These are phyloP conservation scores for Oncorhynchus nerka DNA, from an alignment of 2,113 vertebrate genomes.

Conservation along the genomic window DNA sequence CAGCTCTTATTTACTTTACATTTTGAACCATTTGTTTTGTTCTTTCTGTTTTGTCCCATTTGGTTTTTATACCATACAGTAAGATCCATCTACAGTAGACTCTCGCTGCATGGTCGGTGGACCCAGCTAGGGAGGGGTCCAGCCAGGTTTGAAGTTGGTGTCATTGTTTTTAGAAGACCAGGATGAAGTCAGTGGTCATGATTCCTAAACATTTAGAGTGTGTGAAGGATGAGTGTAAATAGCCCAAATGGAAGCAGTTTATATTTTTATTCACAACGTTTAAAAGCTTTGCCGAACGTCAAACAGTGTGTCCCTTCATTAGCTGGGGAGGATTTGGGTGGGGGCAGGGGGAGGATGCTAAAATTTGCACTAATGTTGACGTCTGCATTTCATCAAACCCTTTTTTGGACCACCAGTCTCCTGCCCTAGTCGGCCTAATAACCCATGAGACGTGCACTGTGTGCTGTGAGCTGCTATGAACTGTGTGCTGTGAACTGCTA, in stretches of 20 bases:
- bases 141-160: slow-evolving; percentile 61
- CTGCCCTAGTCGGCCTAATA: slow-evolving; percentile 47
- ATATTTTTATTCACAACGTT: slow-evolving; percentile 75
- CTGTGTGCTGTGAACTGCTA: neutral
- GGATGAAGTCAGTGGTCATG: slow-evolving; percentile 67
- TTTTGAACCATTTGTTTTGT: too few species aligned
- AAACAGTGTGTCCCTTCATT: slow-evolving; percentile 78
- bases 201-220: slow-evolving; percentile 69
- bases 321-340: slow-evolving; percentile 54
- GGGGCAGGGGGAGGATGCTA: slow-evolving; percentile 50
- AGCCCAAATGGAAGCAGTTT: slow-evolving; percentile 71
- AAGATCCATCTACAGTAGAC: neutral
- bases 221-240: slow-evolving; percentile 73
- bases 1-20: too few species aligned
- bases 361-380: slow-evolving; percentile 73
- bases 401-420: slow-evolving; percentile 44
- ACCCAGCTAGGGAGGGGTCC: slow-evolving; percentile 50
- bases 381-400: slow-evolving; percentile 72
- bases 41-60: too few species aligned
- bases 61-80: too few species aligned
- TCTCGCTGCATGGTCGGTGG: slow-evolving; percentile 27
- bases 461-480: neutral
- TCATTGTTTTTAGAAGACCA: slow-evolving; percentile 63
- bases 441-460: slow-evolving; percentile 32
- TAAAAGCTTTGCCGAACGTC: slow-evolving; percentile 52